phyloP scores from a whole-genome alignment of 2,888 invertebrate genomes.

The Agrypnus murinus region DNA sequence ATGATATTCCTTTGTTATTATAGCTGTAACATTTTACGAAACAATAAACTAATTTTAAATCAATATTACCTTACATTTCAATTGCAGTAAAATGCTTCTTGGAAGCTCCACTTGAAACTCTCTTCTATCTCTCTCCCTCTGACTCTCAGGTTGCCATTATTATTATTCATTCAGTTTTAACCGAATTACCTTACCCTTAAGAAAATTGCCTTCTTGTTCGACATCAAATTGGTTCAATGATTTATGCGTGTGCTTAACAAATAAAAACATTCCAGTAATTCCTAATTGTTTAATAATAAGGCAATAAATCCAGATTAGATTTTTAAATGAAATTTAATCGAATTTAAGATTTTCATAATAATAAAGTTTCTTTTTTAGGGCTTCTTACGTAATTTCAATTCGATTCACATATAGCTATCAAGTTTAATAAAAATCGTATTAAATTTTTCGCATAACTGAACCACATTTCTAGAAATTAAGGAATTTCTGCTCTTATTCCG shows the following conservation, averaged over 20 bases:
- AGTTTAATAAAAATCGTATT: constrained; percentile 14
- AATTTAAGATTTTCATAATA: constrained; percentile 3
- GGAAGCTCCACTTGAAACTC: too few species aligned
- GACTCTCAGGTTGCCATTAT: background rate
- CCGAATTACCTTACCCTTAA: background rate
- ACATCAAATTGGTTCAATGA: constrained; percentile 6
- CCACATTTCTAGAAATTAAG: constrained; percentile 24
- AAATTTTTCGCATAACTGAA: constrained; percentile 16
- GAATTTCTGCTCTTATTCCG: constrained; percentile 20
- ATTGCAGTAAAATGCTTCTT: background rate
- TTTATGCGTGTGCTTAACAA: background rate
- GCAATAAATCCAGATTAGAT: constrained; percentile 3
- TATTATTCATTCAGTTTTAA: background rate
- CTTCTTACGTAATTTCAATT: background rate
- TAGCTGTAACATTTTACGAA: too few species aligned
- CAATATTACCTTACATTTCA: background rate
- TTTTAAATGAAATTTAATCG: background rate
- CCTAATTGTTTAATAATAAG: background rate
- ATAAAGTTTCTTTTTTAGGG: background rate
- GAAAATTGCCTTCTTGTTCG: constrained; percentile 5
- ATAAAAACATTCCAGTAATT: constrained; percentile 6
- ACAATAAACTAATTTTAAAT: background rate
- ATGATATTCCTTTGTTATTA: too few species aligned
- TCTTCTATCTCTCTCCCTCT: too few species aligned
- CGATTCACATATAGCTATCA: constrained; percentile 22